Percentiles rank a stretch among this genome's conserved stretches.
These are phyloP conservation scores for Capitella teleta DNA, from an alignment of 1,140 invertebrate species.

Conservation along the genomic window DNA sequence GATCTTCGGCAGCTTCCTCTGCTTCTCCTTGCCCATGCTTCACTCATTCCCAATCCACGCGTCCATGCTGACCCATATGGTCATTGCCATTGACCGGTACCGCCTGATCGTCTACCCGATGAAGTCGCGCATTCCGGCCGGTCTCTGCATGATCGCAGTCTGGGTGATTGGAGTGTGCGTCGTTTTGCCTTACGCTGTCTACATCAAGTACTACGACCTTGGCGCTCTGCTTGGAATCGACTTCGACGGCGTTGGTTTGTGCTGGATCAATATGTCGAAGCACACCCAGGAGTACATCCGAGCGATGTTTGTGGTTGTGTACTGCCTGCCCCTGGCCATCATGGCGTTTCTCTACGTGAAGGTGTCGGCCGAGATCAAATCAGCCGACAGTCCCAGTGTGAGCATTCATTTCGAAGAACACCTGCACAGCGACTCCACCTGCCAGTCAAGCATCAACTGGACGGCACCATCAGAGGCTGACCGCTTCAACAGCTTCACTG, in stretches of 20 bases:
- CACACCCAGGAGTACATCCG: constrained; percentile 41
- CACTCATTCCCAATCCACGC: constrained; percentile 61
- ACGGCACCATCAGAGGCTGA: too few species aligned
- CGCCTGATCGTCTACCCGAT: constrained; percentile 53
- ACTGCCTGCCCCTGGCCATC: constrained; percentile 52
- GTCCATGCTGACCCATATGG: constrained; percentile 57
- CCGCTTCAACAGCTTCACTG: too few species aligned
- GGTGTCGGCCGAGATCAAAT: too few species aligned
- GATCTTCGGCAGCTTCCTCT: constrained; percentile 61
- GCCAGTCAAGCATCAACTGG: too few species aligned
- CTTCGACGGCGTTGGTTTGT: constrained; percentile 26
- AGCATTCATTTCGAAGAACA: too few species aligned
- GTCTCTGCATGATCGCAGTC: constrained; percentile 53
- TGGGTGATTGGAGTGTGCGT: constrained; percentile 60
- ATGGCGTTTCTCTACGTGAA: constrained; percentile 53
- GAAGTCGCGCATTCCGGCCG: constrained; percentile 51
- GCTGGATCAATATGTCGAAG: constrained; percentile 33
- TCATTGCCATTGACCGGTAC: constrained; percentile 59
- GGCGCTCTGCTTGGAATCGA: constrained; percentile 11
- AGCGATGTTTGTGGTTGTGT: constrained; percentile 46
- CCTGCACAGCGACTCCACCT: too few species aligned
- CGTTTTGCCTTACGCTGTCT: constrained; percentile 60
- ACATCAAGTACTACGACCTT: constrained; percentile 57
- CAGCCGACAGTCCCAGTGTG: too few species aligned
- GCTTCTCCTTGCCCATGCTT: constrained; percentile 61